Conservation (phyloP, 2,888 invertebrate genomes). For the Athetis lepigone region DNA sequence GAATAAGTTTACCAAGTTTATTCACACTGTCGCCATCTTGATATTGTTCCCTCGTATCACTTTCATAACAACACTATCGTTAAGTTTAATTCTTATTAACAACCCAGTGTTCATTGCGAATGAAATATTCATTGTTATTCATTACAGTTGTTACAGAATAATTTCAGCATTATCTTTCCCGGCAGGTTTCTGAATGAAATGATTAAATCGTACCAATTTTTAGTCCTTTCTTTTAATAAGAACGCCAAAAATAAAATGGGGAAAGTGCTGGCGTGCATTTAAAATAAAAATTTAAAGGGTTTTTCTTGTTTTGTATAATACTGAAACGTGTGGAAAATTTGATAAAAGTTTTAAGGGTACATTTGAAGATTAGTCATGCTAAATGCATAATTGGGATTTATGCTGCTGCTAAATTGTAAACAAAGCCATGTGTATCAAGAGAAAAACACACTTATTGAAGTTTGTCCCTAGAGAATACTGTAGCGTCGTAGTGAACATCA, state of each 20-base stretch:
- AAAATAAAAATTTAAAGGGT: constrained; percentile 57
- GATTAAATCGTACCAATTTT: constrained; percentile 84
- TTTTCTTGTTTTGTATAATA: constrained; percentile 34
- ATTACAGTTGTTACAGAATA: constrained; percentile 83
- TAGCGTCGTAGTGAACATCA: constrained; percentile 40
- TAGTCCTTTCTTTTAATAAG: constrained; percentile 68
- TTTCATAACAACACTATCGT: constrained; percentile 25
- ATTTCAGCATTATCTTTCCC: constrained; percentile 82
- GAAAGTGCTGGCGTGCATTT: constrained; percentile 64
- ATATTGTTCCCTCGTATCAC: constrained; percentile 32
- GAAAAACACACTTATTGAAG: constrained; percentile 31
- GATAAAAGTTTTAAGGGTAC: constrained; percentile 5
- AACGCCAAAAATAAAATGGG: constrained; percentile 59
- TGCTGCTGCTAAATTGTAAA: background rate
- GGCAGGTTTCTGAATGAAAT: constrained; percentile 82
- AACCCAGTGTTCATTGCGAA: constrained; percentile 76
- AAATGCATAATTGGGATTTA: too few relatives aligned
- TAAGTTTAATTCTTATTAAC: constrained; percentile 75
- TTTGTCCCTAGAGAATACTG: constrained; percentile 33
- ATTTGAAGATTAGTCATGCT: constrained; percentile 7
- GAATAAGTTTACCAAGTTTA: constrained; percentile 52
- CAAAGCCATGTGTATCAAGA: background rate
- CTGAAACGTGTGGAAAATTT: constrained; percentile 49
- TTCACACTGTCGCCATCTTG: constrained; percentile 35
- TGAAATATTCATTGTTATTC: constrained; percentile 84